These are phyloP conservation scores for Ceyx erithaca DNA, from an alignment of 2,797 vertebrate genomes.

Conservation along the genomic window DNA sequence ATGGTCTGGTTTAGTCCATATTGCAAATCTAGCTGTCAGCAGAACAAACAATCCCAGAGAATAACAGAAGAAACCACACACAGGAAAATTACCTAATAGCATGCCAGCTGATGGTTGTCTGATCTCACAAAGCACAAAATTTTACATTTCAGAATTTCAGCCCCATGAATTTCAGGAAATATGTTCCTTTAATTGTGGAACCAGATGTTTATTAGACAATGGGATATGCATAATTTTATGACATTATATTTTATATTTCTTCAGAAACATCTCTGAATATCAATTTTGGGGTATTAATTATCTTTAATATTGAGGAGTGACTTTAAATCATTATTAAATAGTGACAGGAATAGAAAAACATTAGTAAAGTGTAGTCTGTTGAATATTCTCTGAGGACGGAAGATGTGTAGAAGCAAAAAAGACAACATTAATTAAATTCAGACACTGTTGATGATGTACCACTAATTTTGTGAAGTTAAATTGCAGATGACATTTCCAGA, in stretches of 20 bases:
- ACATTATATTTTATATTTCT: background rate
- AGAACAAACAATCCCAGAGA: background rate
- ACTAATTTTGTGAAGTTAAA: constrained; percentile 19
- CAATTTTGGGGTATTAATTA: background rate
- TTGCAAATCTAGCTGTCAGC: background rate
- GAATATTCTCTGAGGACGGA: constrained; percentile 5
- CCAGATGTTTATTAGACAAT: background rate
- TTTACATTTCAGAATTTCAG: background rate
- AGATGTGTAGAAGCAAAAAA: constrained; percentile 18
- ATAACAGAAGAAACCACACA: background rate
- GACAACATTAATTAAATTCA: constrained; percentile 5
- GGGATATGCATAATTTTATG: background rate
- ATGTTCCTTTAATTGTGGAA: background rate
- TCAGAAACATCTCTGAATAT: background rate
- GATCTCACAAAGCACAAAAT: background rate
- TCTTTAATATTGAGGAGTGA: background rate
- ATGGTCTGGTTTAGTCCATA: background rate
- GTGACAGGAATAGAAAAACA: background rate
- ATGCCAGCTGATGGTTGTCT: background rate
- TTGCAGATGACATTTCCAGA: constrained; percentile 9
- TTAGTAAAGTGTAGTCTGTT: background rate
- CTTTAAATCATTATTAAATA: background rate
- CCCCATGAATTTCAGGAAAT: constrained; percentile 3
- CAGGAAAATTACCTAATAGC: background rate
- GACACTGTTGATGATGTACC: background rate